Conservation (phyloP, 2,113 vertebrate species). For the Asarcornis scutulata region DNA sequence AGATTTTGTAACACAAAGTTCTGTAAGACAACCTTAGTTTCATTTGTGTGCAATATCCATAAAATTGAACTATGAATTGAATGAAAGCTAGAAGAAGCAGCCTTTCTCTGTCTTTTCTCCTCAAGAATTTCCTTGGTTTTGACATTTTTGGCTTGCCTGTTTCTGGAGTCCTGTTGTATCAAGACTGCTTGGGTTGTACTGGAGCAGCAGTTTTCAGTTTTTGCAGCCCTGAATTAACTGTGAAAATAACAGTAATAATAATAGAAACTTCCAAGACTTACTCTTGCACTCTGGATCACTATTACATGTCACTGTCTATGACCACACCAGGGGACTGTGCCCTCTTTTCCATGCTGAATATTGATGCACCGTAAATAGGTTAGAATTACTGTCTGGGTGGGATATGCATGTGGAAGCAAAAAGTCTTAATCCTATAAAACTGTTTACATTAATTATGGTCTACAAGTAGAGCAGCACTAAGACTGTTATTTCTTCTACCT, state of each 20-base stretch:
- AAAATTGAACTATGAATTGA: conserved; percentile 9
- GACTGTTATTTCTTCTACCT: not conserved
- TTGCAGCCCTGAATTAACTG: not conserved
- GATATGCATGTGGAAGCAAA: not conserved
- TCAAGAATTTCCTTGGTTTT: not conserved
- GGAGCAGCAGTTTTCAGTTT: not conserved
- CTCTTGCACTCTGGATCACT: not conserved
- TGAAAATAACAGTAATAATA: not conserved
- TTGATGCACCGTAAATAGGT: not conserved
- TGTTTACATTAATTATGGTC: not conserved
- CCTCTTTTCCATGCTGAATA: not conserved
- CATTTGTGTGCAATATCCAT: not conserved
- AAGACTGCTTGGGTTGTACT: not conserved
- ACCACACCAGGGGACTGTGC: not conserved
- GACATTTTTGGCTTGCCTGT: not conserved
- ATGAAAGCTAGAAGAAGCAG: not conserved
- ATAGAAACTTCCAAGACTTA: not conserved
- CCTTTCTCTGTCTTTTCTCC: not conserved
- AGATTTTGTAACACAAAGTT: not conserved
- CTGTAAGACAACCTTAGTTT: not conserved
- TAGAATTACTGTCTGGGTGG: not conserved
- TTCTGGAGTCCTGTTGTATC: not conserved
- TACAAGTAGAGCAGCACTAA: not conserved
- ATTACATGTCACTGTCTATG: not conserved
- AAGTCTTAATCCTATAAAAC: not conserved